Conservation (phyloP, 2,888 invertebrate species). For the Diogma glabrata region DNA sequence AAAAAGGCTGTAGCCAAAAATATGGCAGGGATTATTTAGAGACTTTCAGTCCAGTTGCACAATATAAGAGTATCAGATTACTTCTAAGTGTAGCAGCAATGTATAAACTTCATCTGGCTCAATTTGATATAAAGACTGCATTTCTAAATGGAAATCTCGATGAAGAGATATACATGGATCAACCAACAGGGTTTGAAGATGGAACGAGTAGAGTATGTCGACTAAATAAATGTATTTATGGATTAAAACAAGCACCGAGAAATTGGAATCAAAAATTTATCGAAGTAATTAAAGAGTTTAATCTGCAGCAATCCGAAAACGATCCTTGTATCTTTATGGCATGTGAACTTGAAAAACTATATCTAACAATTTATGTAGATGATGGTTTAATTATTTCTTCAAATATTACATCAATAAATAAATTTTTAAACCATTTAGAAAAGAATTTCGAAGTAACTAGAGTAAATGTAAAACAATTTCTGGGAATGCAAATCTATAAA, state of each 20-base stretch:
- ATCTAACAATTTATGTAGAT: neutral
- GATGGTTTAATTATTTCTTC: neutral
- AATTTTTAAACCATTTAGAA: neutral
- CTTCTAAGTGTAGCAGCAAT: neutral
- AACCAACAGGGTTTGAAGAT: neutral
- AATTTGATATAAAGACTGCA: neutral
- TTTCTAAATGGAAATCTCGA: too few relatives aligned
- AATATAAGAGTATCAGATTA: too few relatives aligned
- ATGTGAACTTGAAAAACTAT: neutral
- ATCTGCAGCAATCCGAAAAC: neutral
- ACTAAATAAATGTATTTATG: neutral
- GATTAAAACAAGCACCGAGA: neutral
- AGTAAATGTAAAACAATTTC: neutral
- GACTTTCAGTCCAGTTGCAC: neutral
- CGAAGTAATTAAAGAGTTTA: neutral
- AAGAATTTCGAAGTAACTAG: neutral
- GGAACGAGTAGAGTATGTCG: neutral
- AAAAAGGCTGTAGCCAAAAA: neutral
- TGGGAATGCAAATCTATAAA: neutral
- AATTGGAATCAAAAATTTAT: conserved; percentile 6
- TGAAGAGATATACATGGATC: too few relatives aligned
- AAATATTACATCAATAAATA: neutral
- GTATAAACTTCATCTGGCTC: neutral
- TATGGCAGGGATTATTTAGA: neutral
- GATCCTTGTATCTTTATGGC: conserved; percentile 3